Evolutionary conservation across 2,113 vertebrate genomes (phyloP).

Genomic region (Leptosomus discolor): DNA sequence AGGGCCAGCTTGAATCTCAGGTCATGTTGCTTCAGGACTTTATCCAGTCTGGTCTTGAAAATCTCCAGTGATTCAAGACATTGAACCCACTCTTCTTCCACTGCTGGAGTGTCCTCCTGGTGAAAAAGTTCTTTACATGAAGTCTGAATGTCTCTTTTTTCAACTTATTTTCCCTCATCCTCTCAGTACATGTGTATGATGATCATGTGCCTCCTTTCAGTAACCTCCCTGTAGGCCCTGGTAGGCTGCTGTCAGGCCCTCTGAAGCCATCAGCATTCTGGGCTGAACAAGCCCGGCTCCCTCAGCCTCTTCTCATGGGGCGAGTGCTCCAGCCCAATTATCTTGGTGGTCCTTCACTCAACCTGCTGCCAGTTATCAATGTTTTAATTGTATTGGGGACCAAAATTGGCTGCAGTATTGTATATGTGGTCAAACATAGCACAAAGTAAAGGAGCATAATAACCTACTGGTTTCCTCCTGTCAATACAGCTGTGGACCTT

Average conservation of each 20-base stretch:
- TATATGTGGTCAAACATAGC: not conserved
- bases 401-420: not conserved
- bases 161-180: not conserved
- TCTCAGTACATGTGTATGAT: not conserved
- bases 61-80: not conserved
- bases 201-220: not conserved
- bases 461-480: not conserved
- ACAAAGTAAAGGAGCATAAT: not conserved
- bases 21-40: not conserved
- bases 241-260: not conserved
- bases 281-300: not conserved
- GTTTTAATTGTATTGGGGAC: not conserved
- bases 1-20: not conserved
- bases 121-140: not conserved
- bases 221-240: rapidly evolving
- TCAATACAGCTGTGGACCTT: not conserved
- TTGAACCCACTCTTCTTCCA: not conserved
- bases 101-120: not conserved
- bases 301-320: not conserved
- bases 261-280: not conserved
- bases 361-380: not conserved
- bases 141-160: not conserved
- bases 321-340: not conserved
- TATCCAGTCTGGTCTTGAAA: not conserved
- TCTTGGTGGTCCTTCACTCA: not conserved